Evolutionary conservation across 2,797 vertebrate genomes (phyloP).

Genomic region (Limnodromus scolopaceus): DNA sequence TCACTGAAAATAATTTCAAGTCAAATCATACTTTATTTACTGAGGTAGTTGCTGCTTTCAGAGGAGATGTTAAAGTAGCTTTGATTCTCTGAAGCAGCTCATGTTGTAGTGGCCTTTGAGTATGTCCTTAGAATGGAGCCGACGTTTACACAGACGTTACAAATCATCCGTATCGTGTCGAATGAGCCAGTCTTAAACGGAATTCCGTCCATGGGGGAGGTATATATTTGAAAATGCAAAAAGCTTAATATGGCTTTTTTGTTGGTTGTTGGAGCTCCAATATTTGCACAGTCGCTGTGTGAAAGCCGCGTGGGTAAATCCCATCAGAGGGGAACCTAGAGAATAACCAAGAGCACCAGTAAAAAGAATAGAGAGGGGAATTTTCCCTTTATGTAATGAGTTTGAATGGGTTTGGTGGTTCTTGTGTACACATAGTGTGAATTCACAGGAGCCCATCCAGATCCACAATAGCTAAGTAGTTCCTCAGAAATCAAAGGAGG

Average conservation of each 20-base stretch:
- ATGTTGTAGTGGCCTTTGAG: neutral
- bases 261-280: neutral
- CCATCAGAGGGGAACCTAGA: neutral
- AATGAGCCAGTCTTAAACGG: neutral
- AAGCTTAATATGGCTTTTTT: neutral
- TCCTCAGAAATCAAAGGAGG: neutral
- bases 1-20: constrained; percentile 35
- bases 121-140: neutral
- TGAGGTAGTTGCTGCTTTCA: neutral
- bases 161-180: neutral
- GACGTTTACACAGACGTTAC: neutral
- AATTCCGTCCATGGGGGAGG: constrained; percentile 2
- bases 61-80: neutral
- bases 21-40: neutral
- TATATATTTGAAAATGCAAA: neutral
- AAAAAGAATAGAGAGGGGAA: neutral
- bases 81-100: neutral
- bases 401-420: neutral
- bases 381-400: neutral
- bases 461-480: neutral
- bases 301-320: neutral
- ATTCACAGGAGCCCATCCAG: neutral
- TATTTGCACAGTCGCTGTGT: neutral
- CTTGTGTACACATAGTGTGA: neutral
- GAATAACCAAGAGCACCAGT: neutral